Percentiles rank a stretch among this genome's conserved stretches.
Conservation (phyloP, 2,797 vertebrate genomes). For the Muscicapa comitata region DNA sequence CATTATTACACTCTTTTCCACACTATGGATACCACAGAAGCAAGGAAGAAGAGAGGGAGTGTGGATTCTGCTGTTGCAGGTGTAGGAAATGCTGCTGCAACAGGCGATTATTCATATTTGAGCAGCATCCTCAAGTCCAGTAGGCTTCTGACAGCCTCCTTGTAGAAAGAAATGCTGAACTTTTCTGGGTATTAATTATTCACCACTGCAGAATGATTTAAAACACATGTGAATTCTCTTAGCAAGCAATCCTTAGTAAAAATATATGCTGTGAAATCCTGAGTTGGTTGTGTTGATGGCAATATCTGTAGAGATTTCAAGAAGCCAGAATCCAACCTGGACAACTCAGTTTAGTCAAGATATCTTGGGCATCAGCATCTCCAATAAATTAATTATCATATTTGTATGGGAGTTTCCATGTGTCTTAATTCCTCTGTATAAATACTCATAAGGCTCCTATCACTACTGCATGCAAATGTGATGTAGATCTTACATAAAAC, state of each 20-base stretch:
- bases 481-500: neutral
- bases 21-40: neutral
- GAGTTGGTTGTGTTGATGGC: neutral
- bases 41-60: neutral
- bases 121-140: neutral
- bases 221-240: neutral
- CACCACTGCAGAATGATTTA: neutral
- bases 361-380: neutral
- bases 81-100: neutral
- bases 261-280: neutral
- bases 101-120: neutral
- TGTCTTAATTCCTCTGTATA: neutral
- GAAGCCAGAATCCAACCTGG: neutral
- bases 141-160: neutral
- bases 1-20: neutral
- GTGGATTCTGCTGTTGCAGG: neutral
- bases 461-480: neutral
- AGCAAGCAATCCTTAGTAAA: neutral
- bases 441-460: neutral
- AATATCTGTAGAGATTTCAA: neutral
- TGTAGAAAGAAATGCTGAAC: neutral
- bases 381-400: neutral
- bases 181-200: constrained; percentile 1
- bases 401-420: neutral
- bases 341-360: neutral